Conservation (phyloP, 2,113 vertebrate genomes). For the Lophochroa leadbeateri region DNA sequence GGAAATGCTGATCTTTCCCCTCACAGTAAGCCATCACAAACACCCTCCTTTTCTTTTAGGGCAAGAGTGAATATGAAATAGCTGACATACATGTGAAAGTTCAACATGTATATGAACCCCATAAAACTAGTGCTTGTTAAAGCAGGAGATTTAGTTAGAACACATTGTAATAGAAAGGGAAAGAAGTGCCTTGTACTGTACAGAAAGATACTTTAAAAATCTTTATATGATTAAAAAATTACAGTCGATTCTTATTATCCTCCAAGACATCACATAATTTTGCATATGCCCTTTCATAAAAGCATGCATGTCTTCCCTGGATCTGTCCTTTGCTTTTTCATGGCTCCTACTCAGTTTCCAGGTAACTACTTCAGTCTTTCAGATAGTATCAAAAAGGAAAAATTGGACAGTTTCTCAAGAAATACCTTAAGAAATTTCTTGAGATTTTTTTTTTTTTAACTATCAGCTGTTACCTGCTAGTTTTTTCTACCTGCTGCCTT, state of each 20-base stretch:
- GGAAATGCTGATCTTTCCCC: neutral
- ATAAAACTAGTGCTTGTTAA: neutral
- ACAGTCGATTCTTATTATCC: neutral
- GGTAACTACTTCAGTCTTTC: neutral
- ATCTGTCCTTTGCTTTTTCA: neutral
- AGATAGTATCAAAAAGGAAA: neutral
- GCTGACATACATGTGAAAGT: neutral
- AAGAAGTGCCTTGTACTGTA: neutral
- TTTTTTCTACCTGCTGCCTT: neutral
- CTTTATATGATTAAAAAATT: neutral
- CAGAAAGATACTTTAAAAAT: neutral
- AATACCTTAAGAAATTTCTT: neutral
- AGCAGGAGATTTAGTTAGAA: neutral
- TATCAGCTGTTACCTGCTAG: neutral
- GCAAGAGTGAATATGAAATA: neutral
- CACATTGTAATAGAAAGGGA: neutral
- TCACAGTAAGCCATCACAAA: neutral
- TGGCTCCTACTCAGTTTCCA: neutral
- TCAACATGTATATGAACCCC: neutral
- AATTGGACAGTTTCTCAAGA: neutral
- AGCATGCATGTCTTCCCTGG: neutral
- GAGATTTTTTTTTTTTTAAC: neutral
- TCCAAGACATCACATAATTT: neutral
- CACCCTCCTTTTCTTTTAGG: neutral
- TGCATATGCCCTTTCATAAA: neutral